Evolutionary conservation across 2,113 vertebrate genomes (phyloP).

Genomic region (Phaetusa simplex): DNA sequence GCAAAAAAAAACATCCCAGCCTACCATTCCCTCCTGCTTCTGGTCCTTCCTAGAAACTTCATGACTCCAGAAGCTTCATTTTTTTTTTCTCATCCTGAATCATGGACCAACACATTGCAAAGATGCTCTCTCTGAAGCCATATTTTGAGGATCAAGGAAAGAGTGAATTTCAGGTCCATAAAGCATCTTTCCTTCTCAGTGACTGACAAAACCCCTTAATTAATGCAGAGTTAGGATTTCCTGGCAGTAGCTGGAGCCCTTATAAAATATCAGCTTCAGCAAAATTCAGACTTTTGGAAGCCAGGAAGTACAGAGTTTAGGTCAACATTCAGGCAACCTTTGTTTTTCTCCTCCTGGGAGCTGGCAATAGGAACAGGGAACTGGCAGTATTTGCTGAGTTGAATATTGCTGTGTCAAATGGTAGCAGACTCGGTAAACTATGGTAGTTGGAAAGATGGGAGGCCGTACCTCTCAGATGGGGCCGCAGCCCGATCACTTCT

Average conservation of each 20-base stretch:
- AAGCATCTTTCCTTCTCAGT: background rate
- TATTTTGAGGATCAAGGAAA: background rate
- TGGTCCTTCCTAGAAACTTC: background rate
- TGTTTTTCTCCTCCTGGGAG: background rate
- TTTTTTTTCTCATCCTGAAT: background rate
- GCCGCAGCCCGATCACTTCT: background rate
- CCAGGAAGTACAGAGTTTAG: background rate
- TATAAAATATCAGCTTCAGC: background rate
- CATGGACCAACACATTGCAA: background rate
- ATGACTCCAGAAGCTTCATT: background rate
- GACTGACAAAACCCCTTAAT: background rate
- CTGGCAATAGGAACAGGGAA: background rate
- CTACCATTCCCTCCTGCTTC: background rate
- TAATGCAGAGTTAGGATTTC: slow-evolving; percentile 7
- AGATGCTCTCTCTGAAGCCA: background rate
- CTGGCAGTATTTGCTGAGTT: background rate
- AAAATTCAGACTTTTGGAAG: slow-evolving; percentile 10
- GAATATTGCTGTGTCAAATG: background rate
- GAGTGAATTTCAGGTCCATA: background rate
- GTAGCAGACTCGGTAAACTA: background rate
- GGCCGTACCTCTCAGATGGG: background rate
- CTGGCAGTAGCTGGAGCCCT: background rate
- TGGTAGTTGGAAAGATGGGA: background rate
- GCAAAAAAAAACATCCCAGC: background rate
- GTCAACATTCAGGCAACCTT: slow-evolving; percentile 24